These are phyloP conservation scores for Eubasilissa regina DNA, from an alignment of 1,140 invertebrate species.

Conservation along the genomic window DNA sequence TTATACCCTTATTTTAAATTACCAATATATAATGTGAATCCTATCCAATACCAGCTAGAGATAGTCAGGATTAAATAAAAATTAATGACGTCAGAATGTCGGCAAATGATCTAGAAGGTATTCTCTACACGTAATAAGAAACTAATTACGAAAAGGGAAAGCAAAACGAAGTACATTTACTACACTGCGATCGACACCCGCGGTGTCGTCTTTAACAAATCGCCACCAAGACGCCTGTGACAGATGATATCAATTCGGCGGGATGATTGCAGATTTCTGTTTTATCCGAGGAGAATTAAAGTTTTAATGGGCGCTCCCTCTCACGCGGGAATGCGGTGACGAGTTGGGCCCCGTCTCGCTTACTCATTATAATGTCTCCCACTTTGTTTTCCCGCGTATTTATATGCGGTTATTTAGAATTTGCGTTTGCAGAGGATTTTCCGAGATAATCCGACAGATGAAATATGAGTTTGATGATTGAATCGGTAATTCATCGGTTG, in stretches of 20 bases:
- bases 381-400: constrained; percentile 25
- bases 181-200: neutral
- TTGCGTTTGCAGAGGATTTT: neutral
- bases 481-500: neutral
- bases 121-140: too few relatives aligned
- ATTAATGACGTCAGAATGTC: too few relatives aligned
- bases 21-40: too few relatives aligned
- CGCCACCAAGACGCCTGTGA: constrained; percentile 33
- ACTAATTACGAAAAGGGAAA: too few relatives aligned
- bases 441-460: neutral
- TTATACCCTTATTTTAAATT: too few relatives aligned
- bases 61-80: too few relatives aligned
- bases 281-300: constrained; percentile 36
- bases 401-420: neutral
- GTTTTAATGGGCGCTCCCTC: constrained; percentile 35
- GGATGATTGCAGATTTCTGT: constrained; percentile 41
- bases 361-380: constrained; percentile 9
- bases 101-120: too few relatives aligned
- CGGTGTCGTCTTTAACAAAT: constrained; percentile 23
- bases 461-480: constrained; percentile 18
- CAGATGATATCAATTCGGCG: constrained; percentile 48
- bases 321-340: neutral
- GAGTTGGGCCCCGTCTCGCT: too few relatives aligned
- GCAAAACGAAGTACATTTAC: neutral
- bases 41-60: too few relatives aligned